Base-by-base conservation (phyloP, 1,140 invertebrate genomes). In the Hypsibius dujardini region DNA sequence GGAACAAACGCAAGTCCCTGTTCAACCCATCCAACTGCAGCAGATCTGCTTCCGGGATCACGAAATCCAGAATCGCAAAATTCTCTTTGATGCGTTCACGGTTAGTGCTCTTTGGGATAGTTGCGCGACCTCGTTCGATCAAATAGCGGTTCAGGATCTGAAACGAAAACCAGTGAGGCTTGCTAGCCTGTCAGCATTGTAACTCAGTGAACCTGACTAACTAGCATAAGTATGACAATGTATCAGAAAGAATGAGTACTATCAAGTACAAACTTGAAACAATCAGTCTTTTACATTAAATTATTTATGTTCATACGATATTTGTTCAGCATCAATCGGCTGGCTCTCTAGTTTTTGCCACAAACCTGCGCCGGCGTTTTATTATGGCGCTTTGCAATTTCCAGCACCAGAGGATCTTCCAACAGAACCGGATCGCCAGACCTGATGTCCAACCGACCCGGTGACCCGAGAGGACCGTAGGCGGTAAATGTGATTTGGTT, bases 401-500 rank as follows among this genome's bases (percentile, higher is more conserved):
- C 75, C 74, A 84, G 83, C 12, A 90, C 73, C 71, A 83, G 83
- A 1, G 84, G 81, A 74, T 89, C 86, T 3, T 79, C 78, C 70
- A 83, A 47, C 1, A 84, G 67, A 69, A 72, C 74, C 2, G 74
- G 75, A 46, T 70, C 56, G 14, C 46, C 74, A 3, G 62, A 42
- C 7, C 42, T 67, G 42, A 67, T 42, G 3, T 3, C 42, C 62
- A 42, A 3, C 3, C 62, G 62, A 3, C 12, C 42, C 3, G 62
- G 62, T 42, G 62, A 67, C 12, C 88, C 90, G 1, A 95, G 78
- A 1, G 90, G 89, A 45, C 87, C 86, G 76, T 93, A 95, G 0
- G 88, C 90, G 0, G 87, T 90, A 40, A 94, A 78, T 0, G 83
- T 79, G 46, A 94, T 90, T 46, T 86, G 83, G 73, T 87, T 81